Evolutionary conservation across 92 coral and sea anemone species (phyloP), one percentile per base, ranked within the genome.

Genomic region (Epizoanthus rinbou): DNA sequence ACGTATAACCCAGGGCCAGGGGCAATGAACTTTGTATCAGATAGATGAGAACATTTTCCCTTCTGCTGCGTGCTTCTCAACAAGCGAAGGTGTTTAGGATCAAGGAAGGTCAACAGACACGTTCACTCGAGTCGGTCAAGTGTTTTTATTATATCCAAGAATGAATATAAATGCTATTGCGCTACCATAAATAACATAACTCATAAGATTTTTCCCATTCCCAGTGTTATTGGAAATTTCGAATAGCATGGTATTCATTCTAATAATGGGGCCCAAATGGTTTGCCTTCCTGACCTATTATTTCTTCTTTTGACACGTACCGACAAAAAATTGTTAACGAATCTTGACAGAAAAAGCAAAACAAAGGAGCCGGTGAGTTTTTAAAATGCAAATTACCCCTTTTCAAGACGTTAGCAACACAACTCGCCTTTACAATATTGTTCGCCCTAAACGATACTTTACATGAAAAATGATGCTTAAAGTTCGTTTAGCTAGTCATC

Each of bases 301-400:
- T 75, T 33, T 75, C 16, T 75, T 57, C 8, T 58, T 57, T 75
- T n/a, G 57, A 74, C 64, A 50, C 64, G 10, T 9, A 1, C 17
- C 76, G 8, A 14, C 58, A 56, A 43, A 17, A 13, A 23, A 52
- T 22, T 22, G 58, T 50, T 50, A 14, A 47, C 54, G 25, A 54
- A 47, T 47, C 54, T 47, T 47, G 54, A 47, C 54, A 35, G n/a
- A 74, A 21, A 74, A 74, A 18, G 24, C 25, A 21, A 52, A 47
- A 73, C 63, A 73, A 73, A 43, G 57, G 18, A 9, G 11, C 28
- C 47, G 31, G 56, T 9, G 22, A 9, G 79, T 23, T 35, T 19
- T 19, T 56, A 75, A 75, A 25, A 57, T 75, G 81, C 66, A 75
- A 31, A 75, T 57, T 21, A 57, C 18, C 25, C 31, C 68, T 22